A percentile compares a stretch with the other conserved stretches of the same genome.
Evolutionary conservation across 2,888 invertebrate genomes (phyloP).

Genomic region (Galerucella pusilla): DNA sequence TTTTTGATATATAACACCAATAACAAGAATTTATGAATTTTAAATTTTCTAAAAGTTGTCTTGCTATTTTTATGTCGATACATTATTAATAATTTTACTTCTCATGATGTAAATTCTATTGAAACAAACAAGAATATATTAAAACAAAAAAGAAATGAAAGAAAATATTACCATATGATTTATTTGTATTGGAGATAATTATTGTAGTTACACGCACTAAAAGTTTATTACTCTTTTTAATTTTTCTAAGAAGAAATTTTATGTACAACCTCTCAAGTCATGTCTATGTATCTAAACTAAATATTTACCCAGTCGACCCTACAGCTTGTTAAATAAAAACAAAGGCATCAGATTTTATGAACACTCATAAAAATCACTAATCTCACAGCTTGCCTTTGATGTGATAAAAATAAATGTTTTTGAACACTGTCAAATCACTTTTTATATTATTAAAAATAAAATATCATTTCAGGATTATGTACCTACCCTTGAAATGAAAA

Average conservation of each 20-base stretch:
- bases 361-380: conserved; percentile 34
- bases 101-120: background rate
- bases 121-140: background rate
- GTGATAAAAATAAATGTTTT: background rate
- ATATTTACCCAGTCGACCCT: conserved; percentile 55
- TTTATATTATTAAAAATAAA: background rate
- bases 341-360: conserved; percentile 38
- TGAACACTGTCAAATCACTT: background rate
- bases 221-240: background rate
- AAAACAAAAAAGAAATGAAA: background rate
- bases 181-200: background rate
- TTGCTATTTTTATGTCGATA: background rate
- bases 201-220: background rate
- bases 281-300: conserved; percentile 29
- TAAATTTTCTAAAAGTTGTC: background rate
- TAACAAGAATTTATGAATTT: background rate
- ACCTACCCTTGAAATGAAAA: no score
- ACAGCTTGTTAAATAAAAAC: conserved; percentile 51
- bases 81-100: no score
- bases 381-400: background rate
- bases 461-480: background rate
- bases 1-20: background rate
- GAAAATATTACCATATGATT: background rate
- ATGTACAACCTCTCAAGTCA: conserved; percentile 1
- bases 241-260: conserved; percentile 7